A percentile compares a stretch with the other conserved stretches of the same genome.
These are phyloP conservation scores for Linnaemya tessellans DNA, from an alignment of 2,888 invertebrate species.

Conservation along the genomic window DNA sequence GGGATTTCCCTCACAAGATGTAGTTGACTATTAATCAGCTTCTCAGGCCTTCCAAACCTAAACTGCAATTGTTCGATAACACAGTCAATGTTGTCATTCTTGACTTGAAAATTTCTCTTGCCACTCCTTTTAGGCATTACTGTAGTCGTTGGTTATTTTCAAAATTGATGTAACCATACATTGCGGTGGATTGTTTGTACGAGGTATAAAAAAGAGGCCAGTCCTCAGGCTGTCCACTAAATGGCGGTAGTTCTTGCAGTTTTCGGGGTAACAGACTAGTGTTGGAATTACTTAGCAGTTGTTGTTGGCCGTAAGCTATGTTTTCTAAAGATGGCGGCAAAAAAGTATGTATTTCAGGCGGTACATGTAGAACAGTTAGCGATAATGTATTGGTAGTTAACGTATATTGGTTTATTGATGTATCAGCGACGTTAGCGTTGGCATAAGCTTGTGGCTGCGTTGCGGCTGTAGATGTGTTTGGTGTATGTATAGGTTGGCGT, in stretches of 20 bases:
- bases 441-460: too few relatives aligned
- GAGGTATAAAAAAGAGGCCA: conserved; percentile 58
- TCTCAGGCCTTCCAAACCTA: conserved; percentile 39
- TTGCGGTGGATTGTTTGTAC: background rate
- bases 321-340: too few relatives aligned
- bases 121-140: conserved; percentile 37
- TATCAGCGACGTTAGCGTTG: too few relatives aligned
- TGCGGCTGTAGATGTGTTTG: too few relatives aligned
- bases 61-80: conserved; percentile 48
- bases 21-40: conserved; percentile 65
- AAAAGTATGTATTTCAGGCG: too few relatives aligned
- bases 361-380: too few relatives aligned
- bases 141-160: conserved; percentile 55
- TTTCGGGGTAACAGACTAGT: conserved; percentile 38
- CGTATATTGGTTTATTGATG: too few relatives aligned
- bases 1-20: too few relatives aligned
- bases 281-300: too few relatives aligned
- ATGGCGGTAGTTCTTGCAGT: conserved; percentile 60
- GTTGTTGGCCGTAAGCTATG: too few relatives aligned
- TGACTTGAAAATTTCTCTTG: conserved; percentile 41
- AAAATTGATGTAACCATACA: conserved; percentile 32
- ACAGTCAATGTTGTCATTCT: conserved; percentile 44
- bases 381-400: too few relatives aligned
- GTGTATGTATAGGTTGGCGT: too few relatives aligned
- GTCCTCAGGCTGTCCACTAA: conserved; percentile 53